Evolutionary conservation across 2,113 vertebrate species (phyloP), one percentile per base, ranked within the genome.

Genomic region (Columba livia): DNA sequence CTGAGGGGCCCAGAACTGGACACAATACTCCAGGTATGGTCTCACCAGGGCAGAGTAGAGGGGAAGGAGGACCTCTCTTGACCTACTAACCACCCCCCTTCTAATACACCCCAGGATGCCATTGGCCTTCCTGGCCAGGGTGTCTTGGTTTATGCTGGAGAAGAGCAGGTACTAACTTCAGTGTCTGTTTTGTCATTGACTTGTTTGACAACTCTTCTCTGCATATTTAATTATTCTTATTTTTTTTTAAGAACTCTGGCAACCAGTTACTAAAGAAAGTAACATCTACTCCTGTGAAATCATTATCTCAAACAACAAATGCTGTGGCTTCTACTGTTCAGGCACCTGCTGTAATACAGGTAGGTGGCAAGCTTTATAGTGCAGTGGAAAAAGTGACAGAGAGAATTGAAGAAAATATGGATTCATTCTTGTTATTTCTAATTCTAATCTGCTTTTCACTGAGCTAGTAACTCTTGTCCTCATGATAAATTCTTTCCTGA

Each of bases 331-430:
- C 98, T 29, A 64, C 97, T 91, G 94, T 92, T 81, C 97, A 98
- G 48, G 97, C 98, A 94, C 91, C 97, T 44, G 95, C 98, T 93
- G 81, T 96, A 92, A 94, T 97, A 78, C 98, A 98, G 96, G 98
- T 98, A 97, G 86, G 97, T 93, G 57, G 24, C 67, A 90, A 81
- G 53, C 38, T 93, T 92, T 86, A 19, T 19, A 38, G 18, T 15
- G 5, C 15, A 17, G 9, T 83, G 24, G 28, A 83, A 31, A 78
- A 77, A 90, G 42, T 44, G 51, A 25, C 57, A 56, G 60, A 80
- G 71, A 29, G 47, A 88, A 36, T 20, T 83, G 48, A 58, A 62
- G 51, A 78, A 81, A 81, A 53, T 51, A 62, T 4, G 31, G 48
- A 86, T 89, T 7, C 4, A 1, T 86, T 84, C 56, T 38, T 79